Evolutionary conservation across 2,113 vertebrate species (phyloP), one percentile per base, ranked within the genome.

Genomic region (Planiliza haematocheilus): DNA sequence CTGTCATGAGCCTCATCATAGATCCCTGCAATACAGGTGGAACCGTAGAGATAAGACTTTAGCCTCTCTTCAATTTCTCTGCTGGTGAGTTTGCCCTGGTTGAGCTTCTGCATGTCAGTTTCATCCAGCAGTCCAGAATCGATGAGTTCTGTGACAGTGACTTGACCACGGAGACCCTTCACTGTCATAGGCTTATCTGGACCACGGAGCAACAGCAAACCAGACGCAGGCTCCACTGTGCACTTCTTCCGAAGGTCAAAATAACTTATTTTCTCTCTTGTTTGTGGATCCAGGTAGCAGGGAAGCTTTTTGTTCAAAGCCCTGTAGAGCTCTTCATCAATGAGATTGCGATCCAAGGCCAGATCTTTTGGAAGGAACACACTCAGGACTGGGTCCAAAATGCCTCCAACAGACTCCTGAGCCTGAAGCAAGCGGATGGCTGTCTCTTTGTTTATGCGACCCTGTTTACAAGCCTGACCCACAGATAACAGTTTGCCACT

Each of bases 1-100:
- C 96, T 93, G 67, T 96, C 94, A 1, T 96, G 95, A 78, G 94
- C 92, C 73, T 99, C 98, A 7, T 98, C 96, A 78, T 96, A 99
- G 82, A 99, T 95, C n/a, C 98, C 98, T 1, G 98, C 97, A 77
- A 99, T 99, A 77, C 97, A 99, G 78, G 94, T 95, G 4, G 96
- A 96, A 55, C 97, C 97, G 45, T 95, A 91, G 8, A 99, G 94
- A 77, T 98, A 99, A 50, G 94, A 92, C 88, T 95, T 97, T 11
- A 97, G 96, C 67, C 92, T 94, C 34, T 95, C 92, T 43, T 96
- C 95, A 41, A 99, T 96, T 57, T 99, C 96, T 34, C 93, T 93
- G 9, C 91, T 88, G 14, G 94, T 94, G 68, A 99, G 93, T 36
- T 70, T 65, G 38, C 97, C 97, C 17, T 89, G 83, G 49, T 93